phyloP scores from a whole-genome alignment of 2,888 invertebrate species.

The Scaptomyza tumidula region DNA sequence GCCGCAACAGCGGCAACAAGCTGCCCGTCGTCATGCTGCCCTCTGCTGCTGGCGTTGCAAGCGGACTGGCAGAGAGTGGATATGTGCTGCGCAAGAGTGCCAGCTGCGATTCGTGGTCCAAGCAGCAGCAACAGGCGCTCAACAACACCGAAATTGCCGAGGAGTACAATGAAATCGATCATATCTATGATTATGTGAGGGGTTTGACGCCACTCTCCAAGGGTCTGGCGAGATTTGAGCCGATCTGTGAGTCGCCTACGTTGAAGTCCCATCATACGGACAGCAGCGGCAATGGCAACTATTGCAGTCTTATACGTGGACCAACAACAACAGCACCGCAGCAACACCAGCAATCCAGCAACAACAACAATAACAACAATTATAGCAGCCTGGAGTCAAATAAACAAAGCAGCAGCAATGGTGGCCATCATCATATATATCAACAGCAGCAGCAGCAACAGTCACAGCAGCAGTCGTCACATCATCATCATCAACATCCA shows the following conservation, averaged over 20 bases:
- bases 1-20: constrained; percentile 82
- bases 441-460: constrained; percentile 74
- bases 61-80: constrained; percentile 85
- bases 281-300: constrained; percentile 84
- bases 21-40: constrained; percentile 84
- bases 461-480: constrained; percentile 74
- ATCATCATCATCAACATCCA: constrained; percentile 64
- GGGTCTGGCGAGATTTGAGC: constrained; percentile 86
- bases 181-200: constrained; percentile 97
- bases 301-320: constrained; percentile 84
- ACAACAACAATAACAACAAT: constrained; percentile 79
- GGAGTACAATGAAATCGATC: constrained; percentile 98
- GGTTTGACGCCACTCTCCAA: constrained; percentile 96
- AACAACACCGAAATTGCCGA: constrained; percentile 87
- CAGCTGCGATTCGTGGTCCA: constrained; percentile 89
- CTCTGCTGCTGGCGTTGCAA: constrained; percentile 82
- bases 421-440: constrained; percentile 68
- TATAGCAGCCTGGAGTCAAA: constrained; percentile 51
- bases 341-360: constrained; percentile 66
- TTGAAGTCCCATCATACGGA: constrained; percentile 84
- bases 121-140: constrained; percentile 83
- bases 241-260: constrained; percentile 85
- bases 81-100: constrained; percentile 91
- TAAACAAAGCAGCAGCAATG: constrained; percentile 57
- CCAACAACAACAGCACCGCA: constrained; percentile 63